Percentiles rank a stretch among this genome's conserved stretches.
These are phyloP conservation scores for Notothenia rossii DNA, from an alignment of 2,113 vertebrate genomes.

Conservation along the genomic window DNA sequence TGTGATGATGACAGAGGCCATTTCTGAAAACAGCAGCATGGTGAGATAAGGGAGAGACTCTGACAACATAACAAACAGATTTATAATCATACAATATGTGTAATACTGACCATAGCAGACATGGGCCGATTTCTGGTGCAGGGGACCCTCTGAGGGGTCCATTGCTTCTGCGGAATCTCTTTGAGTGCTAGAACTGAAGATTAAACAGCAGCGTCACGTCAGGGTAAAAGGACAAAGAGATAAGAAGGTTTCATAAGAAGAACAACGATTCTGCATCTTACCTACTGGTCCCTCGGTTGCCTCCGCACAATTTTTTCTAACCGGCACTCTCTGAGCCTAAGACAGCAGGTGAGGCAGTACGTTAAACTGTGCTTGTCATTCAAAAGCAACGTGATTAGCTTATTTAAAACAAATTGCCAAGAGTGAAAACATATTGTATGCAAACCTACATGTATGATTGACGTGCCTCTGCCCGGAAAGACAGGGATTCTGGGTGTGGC, in stretches of 20 bases:
- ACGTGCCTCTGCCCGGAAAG: slow-evolving; percentile 67
- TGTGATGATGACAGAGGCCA: slow-evolving; percentile 53
- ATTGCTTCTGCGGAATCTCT: slow-evolving; percentile 58
- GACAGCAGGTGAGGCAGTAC: neutral
- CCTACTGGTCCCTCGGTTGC: slow-evolving; percentile 34
- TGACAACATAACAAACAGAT: neutral
- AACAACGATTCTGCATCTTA: slow-evolving; percentile 35
- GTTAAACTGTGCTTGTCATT: neutral
- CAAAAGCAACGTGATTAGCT: neutral
- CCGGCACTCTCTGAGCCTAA: slow-evolving; percentile 81
- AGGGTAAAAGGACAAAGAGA: slow-evolving; percentile 13
- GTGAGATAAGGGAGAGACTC: neutral
- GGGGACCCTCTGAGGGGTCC: slow-evolving; percentile 78
- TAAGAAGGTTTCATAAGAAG: slow-evolving; percentile 1
- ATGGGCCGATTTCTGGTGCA: slow-evolving; percentile 71
- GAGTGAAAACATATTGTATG: neutral
- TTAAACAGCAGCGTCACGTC: slow-evolving; percentile 12
- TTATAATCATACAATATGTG: neutral
- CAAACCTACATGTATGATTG: slow-evolving; percentile 71
- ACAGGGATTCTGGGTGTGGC: slow-evolving; percentile 57
- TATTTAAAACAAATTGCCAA: neutral
- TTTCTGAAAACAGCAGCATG: slow-evolving; percentile 62
- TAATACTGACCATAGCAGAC: slow-evolving; percentile 74
- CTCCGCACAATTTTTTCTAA: slow-evolving; percentile 64
- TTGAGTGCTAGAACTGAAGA: slow-evolving; percentile 36